Percentiles rank a stretch among this genome's conserved stretches.
phyloP scores from a whole-genome alignment of 1,140 invertebrate genomes.

The Zaprionus ornatus region DNA sequence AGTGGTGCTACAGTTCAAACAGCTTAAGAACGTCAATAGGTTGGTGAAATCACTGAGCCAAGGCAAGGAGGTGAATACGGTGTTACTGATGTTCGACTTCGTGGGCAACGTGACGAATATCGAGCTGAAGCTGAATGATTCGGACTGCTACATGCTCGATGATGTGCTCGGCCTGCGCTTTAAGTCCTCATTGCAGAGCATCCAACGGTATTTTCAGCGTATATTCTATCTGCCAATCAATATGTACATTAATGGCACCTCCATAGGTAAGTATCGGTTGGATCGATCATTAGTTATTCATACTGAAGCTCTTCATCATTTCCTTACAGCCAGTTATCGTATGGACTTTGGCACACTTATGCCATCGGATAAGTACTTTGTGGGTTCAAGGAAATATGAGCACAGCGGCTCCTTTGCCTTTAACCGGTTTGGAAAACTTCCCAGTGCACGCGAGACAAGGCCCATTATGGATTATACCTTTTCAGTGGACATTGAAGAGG shows the following conservation, averaged over 20 bases:
- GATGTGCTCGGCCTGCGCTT: slow-evolving; percentile 70
- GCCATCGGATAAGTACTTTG: slow-evolving; percentile 58
- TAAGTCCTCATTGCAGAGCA: slow-evolving; percentile 65
- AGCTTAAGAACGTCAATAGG: slow-evolving; percentile 58
- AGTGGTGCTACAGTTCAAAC: slow-evolving; percentile 68
- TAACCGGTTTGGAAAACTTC: slow-evolving; percentile 55
- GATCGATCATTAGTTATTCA: background rate
- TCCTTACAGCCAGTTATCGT: slow-evolving; percentile 59
- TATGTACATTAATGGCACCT: slow-evolving; percentile 64
- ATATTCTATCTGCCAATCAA: slow-evolving; percentile 78
- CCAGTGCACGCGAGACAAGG: slow-evolving; percentile 52
- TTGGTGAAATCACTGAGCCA: slow-evolving; percentile 51
- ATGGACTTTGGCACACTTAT: slow-evolving; percentile 66
- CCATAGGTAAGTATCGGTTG: slow-evolving; percentile 51
- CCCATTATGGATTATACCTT: slow-evolving; percentile 68
- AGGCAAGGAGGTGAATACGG: slow-evolving; percentile 23
- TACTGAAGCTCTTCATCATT: background rate
- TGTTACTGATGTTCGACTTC: slow-evolving; percentile 73
- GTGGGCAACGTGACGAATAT: slow-evolving; percentile 68
- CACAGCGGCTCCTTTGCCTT: slow-evolving; percentile 53
- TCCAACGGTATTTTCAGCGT: slow-evolving; percentile 72
- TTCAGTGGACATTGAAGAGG: slow-evolving; percentile 54
- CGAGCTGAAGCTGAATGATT: slow-evolving; percentile 58
- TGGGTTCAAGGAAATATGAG: slow-evolving; percentile 30
- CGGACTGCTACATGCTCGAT: slow-evolving; percentile 61